Percentiles rank a stretch among this genome's conserved stretches.
Conservation (phyloP, 2,113 vertebrate genomes). For the Herpetotheres cachinnans region DNA sequence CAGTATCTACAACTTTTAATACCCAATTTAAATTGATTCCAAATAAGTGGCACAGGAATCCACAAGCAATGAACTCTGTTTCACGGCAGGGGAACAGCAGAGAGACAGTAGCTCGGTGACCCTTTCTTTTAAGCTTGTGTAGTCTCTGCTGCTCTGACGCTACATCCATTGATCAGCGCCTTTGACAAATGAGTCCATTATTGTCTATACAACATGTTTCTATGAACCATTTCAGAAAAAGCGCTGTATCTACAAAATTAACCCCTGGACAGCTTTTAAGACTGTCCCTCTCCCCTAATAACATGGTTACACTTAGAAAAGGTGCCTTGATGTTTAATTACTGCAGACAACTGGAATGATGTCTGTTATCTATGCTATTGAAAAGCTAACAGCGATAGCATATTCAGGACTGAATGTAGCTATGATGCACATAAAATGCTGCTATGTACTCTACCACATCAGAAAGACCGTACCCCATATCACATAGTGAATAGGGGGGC, state of each 20-base stretch:
- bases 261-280: neutral
- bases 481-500: neutral
- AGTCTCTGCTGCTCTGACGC: neutral
- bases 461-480: neutral
- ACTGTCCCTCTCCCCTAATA: neutral
- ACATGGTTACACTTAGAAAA: neutral
- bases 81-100: neutral
- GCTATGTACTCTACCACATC: rapidly evolving
- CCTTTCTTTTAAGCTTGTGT: neutral
- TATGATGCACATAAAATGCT: neutral
- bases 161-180: neutral
- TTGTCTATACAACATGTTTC: neutral
- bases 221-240: neutral
- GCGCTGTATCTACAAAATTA: neutral
- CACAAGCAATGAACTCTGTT: neutral
- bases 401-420: neutral
- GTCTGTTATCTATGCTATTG: neutral
- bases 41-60: neutral
- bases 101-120: neutral
- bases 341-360: neutral
- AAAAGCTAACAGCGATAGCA: neutral
- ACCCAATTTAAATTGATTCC: neutral
- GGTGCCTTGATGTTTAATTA: neutral
- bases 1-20: neutral
- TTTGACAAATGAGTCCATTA: neutral